phyloP scores from a whole-genome alignment of 2,797 vertebrate species.

The Xenops minutus region DNA sequence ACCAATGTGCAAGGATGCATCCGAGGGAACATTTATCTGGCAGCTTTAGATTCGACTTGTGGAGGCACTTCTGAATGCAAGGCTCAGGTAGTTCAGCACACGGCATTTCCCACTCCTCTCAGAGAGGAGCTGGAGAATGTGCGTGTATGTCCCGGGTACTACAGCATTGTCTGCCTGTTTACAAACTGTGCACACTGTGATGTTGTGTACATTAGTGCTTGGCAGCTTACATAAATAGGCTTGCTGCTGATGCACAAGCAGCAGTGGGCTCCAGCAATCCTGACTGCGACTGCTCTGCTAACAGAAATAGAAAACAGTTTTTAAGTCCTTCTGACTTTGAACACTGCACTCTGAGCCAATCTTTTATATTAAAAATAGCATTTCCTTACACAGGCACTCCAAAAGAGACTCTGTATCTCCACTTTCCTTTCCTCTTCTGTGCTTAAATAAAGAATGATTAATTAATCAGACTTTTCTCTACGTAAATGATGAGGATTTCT shows the following conservation, averaged over 20 bases:
- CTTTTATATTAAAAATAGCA: slow-evolving; percentile 11
- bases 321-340: slow-evolving; percentile 9
- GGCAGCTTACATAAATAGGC: not conserved
- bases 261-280: not conserved
- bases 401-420: too few relatives aligned
- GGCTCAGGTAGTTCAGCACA: not conserved
- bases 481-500: not conserved
- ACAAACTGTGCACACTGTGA: rapidly evolving
- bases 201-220: not conserved
- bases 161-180: not conserved
- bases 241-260: not conserved
- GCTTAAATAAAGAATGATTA: not conserved
- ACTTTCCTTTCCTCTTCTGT: not conserved
- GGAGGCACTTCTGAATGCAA: not conserved
- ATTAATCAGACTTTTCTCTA: slow-evolving; percentile 8
- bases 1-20: not conserved
- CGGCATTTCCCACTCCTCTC: rapidly evolving
- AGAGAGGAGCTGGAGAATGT: not conserved
- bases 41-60: not conserved
- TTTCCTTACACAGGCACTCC: too few relatives aligned
- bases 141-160: not conserved
- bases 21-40: not conserved
- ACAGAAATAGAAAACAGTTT: not conserved
- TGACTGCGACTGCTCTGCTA: not conserved
- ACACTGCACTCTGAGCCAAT: rapidly evolving